A percentile compares a stretch with the other conserved stretches of the same genome.
phyloP scores from a whole-genome alignment of 1,140 invertebrate genomes.

The Solenopsis invicta region DNA sequence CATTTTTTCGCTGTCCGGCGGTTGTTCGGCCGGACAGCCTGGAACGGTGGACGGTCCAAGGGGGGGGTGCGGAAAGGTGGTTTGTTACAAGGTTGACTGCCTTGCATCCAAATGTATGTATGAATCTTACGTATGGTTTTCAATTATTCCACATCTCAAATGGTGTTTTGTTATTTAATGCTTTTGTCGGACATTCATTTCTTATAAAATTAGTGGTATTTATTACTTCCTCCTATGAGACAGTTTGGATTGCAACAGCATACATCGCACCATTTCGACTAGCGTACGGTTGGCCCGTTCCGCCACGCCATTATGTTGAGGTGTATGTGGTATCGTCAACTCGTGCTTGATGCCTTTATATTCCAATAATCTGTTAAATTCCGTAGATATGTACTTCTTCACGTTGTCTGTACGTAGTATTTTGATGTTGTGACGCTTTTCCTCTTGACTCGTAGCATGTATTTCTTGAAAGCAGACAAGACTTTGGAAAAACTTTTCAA shows the following conservation, averaged over 20 bases:
- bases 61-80: too few relatives aligned
- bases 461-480: not conserved
- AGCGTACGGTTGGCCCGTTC: conserved; percentile 82
- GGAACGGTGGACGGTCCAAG: too few relatives aligned
- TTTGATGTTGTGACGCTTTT: not conserved
- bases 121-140: conserved; percentile 63
- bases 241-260: not conserved
- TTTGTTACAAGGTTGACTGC: conserved; percentile 72
- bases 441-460: not conserved
- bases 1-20: too few relatives aligned
- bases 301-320: conserved; percentile 82
- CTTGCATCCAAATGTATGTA: conserved; percentile 73
- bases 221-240: conserved; percentile 31
- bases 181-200: conserved; percentile 28
- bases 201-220: not conserved
- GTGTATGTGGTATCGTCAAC: conserved; percentile 73
- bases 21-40: too few relatives aligned
- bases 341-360: not conserved
- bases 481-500: conserved; percentile 66
- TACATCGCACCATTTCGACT: conserved; percentile 42
- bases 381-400: not conserved
- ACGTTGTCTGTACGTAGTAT: not conserved
- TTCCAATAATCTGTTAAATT: not conserved
- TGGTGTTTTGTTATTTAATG: conserved; percentile 50
- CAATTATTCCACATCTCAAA: conserved; percentile 56